Conservation (phyloP, 2,888 invertebrate genomes). For the Nesidiocoris tenuis region DNA sequence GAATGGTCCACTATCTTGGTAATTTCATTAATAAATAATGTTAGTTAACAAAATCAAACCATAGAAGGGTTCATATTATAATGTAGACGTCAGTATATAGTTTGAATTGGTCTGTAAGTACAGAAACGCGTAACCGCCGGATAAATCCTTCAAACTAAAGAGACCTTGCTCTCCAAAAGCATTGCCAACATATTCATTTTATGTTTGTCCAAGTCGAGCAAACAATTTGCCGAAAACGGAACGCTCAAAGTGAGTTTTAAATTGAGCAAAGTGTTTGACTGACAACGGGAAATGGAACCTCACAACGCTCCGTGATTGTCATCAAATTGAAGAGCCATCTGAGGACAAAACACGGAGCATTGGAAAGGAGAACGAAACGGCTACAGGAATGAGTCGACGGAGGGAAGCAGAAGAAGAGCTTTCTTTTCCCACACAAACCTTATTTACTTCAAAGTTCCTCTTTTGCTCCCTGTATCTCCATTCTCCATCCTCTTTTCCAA, state of each 20-base stretch:
- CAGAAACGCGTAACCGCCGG: too few relatives aligned
- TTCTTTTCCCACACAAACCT: slow-evolving; percentile 36
- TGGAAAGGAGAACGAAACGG: not conserved
- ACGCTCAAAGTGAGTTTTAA: slow-evolving; percentile 39
- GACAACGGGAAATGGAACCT: slow-evolving; percentile 42
- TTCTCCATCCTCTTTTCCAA: not conserved
- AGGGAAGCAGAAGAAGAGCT: slow-evolving; percentile 15
- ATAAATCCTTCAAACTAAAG: too few relatives aligned
- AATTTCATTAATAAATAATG: too few relatives aligned
- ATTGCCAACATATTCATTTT: too few relatives aligned
- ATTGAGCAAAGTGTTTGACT: slow-evolving; percentile 41
- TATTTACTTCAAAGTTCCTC: slow-evolving; percentile 42
- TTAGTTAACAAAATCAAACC: too few relatives aligned
- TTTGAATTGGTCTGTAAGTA: too few relatives aligned
- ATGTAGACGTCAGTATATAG: too few relatives aligned
- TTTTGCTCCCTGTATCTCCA: slow-evolving; percentile 14
- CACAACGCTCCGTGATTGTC: slow-evolving; percentile 39
- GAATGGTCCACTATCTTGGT: too few relatives aligned
- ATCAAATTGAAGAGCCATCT: slow-evolving; percentile 38
- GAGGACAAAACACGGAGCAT: slow-evolving; percentile 8
- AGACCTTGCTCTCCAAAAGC: too few relatives aligned
- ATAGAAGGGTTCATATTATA: too few relatives aligned
- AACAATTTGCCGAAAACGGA: not conserved
- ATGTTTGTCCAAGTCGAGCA: too few relatives aligned
- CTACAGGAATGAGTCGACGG: not conserved